Percentiles rank a stretch among this genome's conserved stretches.
These are phyloP conservation scores for Mastacembelus armatus DNA, from an alignment of 2,797 vertebrate species.

Conservation along the genomic window DNA sequence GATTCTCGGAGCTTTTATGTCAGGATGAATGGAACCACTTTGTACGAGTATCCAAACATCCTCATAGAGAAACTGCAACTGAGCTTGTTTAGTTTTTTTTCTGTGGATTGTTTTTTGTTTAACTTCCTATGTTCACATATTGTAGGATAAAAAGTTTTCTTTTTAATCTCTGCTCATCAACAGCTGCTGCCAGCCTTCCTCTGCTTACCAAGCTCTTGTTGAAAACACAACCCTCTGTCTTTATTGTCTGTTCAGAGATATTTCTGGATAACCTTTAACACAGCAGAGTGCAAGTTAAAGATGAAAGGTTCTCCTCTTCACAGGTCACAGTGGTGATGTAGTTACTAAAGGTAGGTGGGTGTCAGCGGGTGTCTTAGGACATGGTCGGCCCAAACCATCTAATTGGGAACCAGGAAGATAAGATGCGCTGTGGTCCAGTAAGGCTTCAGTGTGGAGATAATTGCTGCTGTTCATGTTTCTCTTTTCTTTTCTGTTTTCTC, in stretches of 20 bases:
- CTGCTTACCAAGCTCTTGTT: constrained; percentile 4
- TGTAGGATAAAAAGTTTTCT: neutral
- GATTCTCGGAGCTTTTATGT: constrained; percentile 18
- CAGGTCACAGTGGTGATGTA: neutral
- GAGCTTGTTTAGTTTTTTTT: constrained; percentile 2
- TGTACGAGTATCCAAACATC: neutral
- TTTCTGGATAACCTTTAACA: constrained; percentile 25
- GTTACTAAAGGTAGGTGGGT: constrained; percentile 35
- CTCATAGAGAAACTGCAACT: neutral
- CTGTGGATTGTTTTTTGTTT: constrained; percentile 7
- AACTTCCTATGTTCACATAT: constrained; percentile 6
- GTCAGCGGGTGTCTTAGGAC: constrained; percentile 37
- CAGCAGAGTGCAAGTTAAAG: constrained; percentile 16
- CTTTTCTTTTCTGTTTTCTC: constrained; percentile 8
- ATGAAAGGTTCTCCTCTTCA: constrained; percentile 32
- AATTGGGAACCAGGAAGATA: constrained; percentile 53
- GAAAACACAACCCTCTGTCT: neutral
- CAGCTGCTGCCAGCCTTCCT: neutral
- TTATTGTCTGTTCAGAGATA: constrained; percentile 2
- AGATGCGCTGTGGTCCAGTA: constrained; percentile 38
- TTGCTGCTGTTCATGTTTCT: constrained; percentile 9
- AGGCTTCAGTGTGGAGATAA: constrained; percentile 24
- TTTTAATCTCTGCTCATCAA: neutral
- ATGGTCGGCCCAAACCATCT: constrained; percentile 22
- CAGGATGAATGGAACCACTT: constrained; percentile 9